These are phyloP conservation scores for Ptilodon capucinus DNA, from an alignment of 2,888 invertebrate genomes.

Conservation along the genomic window DNA sequence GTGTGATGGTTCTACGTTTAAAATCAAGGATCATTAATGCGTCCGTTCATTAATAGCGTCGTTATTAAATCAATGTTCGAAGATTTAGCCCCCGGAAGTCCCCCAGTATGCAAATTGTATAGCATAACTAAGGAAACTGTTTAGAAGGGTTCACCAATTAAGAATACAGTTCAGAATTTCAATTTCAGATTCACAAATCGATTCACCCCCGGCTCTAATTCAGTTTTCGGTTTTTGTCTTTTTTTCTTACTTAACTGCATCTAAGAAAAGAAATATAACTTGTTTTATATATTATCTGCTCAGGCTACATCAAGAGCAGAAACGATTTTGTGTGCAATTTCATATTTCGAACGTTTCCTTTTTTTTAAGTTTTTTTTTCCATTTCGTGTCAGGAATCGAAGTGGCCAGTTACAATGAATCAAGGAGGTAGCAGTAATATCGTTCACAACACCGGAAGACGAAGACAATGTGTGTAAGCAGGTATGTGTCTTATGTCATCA, in stretches of 20 bases:
- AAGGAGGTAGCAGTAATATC: too few species aligned
- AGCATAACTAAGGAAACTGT: constrained; percentile 61
- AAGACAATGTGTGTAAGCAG: too few species aligned
- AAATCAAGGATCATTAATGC: constrained; percentile 22
- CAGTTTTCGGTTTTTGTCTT: constrained; percentile 14
- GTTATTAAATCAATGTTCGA: constrained; percentile 18
- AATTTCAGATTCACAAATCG: constrained; percentile 62
- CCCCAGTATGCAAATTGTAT: constrained; percentile 60
- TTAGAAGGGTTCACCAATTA: constrained; percentile 66
- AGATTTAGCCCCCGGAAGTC: constrained; percentile 25
- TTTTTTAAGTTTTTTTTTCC: too few species aligned
- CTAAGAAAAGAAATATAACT: too few species aligned
- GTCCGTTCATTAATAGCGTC: constrained; percentile 12
- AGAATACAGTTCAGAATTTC: constrained; percentile 60
- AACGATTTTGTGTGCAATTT: background rate
- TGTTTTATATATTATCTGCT: too few species aligned
- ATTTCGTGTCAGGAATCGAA: too few species aligned
- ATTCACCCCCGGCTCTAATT: constrained; percentile 29
- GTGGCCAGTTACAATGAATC: too few species aligned
- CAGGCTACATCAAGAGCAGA: too few species aligned
- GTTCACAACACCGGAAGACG: too few species aligned
- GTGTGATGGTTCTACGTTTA: background rate
- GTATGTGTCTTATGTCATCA: too few species aligned
- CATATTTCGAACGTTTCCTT: background rate
- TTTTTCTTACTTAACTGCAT: too few species aligned